Evolutionary conservation across 1,140 invertebrate species (phyloP).

Genomic region (Littorina saxatilis): DNA sequence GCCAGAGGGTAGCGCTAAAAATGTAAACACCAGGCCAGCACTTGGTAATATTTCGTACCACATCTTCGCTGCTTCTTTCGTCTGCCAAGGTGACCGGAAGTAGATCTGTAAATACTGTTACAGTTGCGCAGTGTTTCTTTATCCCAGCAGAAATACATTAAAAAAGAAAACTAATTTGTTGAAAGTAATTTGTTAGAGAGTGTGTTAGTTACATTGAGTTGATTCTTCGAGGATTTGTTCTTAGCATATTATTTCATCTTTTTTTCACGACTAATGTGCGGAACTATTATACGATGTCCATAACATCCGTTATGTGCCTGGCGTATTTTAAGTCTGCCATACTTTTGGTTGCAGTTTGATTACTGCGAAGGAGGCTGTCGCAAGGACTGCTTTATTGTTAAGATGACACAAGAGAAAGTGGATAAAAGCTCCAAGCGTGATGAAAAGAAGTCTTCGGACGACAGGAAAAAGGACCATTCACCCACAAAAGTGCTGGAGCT

Average conservation of each 20-base stretch:
- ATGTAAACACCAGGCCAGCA: conserved; percentile 49
- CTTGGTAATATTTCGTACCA: conserved; percentile 60
- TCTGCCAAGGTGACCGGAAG: conserved; percentile 32
- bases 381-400: background rate
- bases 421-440: conserved; percentile 19
- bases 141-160: too few relatives aligned
- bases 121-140: too few relatives aligned
- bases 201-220: too few relatives aligned
- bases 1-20: conserved; percentile 35
- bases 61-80: conserved; percentile 39
- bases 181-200: too few relatives aligned
- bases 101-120: too few relatives aligned
- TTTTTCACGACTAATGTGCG: conserved; percentile 1
- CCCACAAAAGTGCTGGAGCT: conserved; percentile 46
- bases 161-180: too few relatives aligned
- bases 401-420: conserved; percentile 36
- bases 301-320: conserved; percentile 21
- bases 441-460: conserved; percentile 36
- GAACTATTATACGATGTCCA: background rate
- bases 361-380: background rate
- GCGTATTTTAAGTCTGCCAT: too few relatives aligned
- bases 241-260: background rate
- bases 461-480: conserved; percentile 45
- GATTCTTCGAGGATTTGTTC: too few relatives aligned
- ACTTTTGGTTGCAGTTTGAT: background rate